These are phyloP conservation scores for Steinernema hermaphroditum DNA, from an alignment of 2,888 invertebrate genomes.

Conservation along the genomic window DNA sequence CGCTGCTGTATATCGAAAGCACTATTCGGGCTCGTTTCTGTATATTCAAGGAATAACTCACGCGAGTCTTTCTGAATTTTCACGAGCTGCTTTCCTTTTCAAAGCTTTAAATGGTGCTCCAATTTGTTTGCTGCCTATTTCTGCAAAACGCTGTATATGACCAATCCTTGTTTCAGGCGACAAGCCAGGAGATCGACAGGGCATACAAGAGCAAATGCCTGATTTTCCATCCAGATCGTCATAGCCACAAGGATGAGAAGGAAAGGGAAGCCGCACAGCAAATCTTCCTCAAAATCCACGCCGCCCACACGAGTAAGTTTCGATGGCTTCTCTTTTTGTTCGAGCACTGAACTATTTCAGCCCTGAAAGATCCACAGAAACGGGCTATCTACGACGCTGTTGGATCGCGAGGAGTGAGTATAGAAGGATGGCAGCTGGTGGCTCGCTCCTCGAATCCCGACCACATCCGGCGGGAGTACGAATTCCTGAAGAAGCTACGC, in stretches of 20 bases:
- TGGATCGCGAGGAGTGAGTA: conserved; percentile 87
- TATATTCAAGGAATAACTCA: too few species aligned
- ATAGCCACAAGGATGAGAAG: conserved; percentile 84
- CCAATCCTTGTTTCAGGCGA: conserved; percentile 77
- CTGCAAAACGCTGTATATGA: too few species aligned
- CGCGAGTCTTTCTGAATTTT: too few species aligned
- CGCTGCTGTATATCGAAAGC: too few species aligned
- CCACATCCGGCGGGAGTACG: conserved; percentile 95
- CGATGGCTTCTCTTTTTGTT: conserved; percentile 1
- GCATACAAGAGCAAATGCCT: conserved; percentile 88
- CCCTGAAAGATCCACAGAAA: conserved; percentile 87
- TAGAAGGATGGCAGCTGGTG: conserved; percentile 89
- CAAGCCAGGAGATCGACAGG: conserved; percentile 86
- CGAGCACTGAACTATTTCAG: conserved; percentile 69
- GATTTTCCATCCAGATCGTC: conserved; percentile 95
- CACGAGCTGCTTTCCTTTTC: too few species aligned
- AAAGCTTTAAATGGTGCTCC: too few species aligned
- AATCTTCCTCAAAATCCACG: conserved; percentile 87
- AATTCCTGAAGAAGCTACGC: conserved; percentile 77
- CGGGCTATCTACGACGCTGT: conserved; percentile 89
- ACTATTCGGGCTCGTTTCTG: too few species aligned
- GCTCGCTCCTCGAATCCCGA: conserved; percentile 85
- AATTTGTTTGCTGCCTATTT: too few species aligned
- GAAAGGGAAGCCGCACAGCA: conserved; percentile 85
- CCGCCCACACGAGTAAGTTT: conserved; percentile 82